These are phyloP conservation scores for Xiphophorus birchmanni DNA, from an alignment of 2,797 vertebrate genomes.

Conservation along the genomic window DNA sequence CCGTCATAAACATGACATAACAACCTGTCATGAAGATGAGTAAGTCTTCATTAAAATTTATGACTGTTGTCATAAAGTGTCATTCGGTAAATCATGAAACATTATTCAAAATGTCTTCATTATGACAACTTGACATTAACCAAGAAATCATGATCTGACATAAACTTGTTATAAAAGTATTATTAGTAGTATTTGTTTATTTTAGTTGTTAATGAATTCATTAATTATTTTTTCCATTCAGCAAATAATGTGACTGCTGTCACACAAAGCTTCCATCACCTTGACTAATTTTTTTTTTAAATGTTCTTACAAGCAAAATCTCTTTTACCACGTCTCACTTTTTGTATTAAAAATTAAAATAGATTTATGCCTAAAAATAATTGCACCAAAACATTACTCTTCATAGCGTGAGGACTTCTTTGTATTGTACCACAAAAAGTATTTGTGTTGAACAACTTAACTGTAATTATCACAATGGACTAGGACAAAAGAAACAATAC, in stretches of 20 bases:
- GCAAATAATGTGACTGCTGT: not conserved
- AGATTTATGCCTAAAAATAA: not conserved
- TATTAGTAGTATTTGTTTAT: not conserved
- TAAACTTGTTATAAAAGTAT: too few species aligned
- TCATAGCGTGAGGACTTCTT: not conserved
- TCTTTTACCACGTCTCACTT: not conserved
- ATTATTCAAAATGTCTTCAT: too few species aligned
- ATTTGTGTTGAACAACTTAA: not conserved
- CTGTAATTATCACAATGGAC: not conserved
- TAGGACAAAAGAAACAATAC: not conserved
- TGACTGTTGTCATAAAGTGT: too few species aligned
- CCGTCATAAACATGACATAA: too few species aligned
- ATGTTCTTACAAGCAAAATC: not conserved
- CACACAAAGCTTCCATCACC: not conserved
- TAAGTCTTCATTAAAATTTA: too few species aligned
- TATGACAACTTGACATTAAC: too few species aligned
- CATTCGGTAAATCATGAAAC: too few species aligned
- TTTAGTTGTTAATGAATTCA: not conserved
- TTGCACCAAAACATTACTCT: not conserved
- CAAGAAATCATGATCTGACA: too few species aligned
- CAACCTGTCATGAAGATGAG: too few species aligned
- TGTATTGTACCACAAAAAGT: not conserved
- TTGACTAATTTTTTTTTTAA: not conserved
- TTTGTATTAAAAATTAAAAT: slow-evolving; percentile 1
- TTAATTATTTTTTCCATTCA: not conserved